These are phyloP conservation scores for Glyphotaelius pellucidus DNA, from an alignment of 2,888 invertebrate species.

Conservation along the genomic window DNA sequence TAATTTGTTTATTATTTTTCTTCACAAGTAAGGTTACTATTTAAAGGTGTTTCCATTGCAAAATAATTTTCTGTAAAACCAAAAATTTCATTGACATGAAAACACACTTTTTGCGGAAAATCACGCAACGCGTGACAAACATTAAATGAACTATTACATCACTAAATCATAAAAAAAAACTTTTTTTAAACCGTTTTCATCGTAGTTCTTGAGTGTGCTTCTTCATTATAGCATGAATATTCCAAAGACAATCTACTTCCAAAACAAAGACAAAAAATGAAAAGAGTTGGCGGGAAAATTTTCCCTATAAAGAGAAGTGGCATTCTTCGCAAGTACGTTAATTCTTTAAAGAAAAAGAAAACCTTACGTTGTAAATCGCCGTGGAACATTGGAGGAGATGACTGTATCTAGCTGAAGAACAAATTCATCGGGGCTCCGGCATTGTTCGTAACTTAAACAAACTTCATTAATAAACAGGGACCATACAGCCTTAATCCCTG, in stretches of 20 bases:
- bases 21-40: too few species aligned
- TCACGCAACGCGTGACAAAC: too few species aligned
- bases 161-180: not conserved
- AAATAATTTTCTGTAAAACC: too few species aligned
- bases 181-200: not conserved
- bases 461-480: slow-evolving; percentile 47
- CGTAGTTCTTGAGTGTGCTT: not conserved
- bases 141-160: not conserved
- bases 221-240: not conserved
- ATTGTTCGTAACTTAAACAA: slow-evolving; percentile 39
- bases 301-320: not conserved
- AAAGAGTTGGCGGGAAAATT: not conserved
- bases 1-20: too few species aligned
- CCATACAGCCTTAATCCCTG: slow-evolving; percentile 39
- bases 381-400: slow-evolving; percentile 20
- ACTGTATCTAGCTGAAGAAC: slow-evolving; percentile 30
- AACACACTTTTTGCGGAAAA: too few species aligned
- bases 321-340: not conserved
- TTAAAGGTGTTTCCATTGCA: too few species aligned
- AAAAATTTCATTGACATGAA: too few species aligned
- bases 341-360: slow-evolving; percentile 13
- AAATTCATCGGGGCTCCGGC: slow-evolving; percentile 29
- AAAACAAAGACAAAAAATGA: not conserved
- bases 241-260: not conserved
- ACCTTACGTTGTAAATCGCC: slow-evolving; percentile 24